Conservation (phyloP, 2,888 invertebrate species). For the Alviniconcha strummeri region DNA sequence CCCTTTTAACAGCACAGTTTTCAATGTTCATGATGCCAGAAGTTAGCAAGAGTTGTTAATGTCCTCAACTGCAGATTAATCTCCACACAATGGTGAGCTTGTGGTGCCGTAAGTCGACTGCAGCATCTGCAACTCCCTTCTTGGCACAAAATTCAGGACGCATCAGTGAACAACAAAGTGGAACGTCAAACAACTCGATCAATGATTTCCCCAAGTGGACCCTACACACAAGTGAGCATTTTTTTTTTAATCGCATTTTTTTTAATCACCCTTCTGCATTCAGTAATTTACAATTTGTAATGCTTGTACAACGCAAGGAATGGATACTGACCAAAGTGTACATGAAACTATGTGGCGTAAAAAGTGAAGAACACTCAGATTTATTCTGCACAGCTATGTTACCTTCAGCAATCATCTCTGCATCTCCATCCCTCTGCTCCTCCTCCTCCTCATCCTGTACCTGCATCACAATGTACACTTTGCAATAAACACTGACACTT, state of each 20-base stretch:
- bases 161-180: conserved; percentile 3
- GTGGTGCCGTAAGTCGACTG: neutral
- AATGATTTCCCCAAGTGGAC: conserved; percentile 2
- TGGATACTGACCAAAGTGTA: neutral
- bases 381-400: neutral
- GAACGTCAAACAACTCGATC: neutral
- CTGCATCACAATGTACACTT: too few species aligned
- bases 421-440: conserved; percentile 4
- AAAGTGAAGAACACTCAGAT: neutral
- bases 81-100: too few species aligned
- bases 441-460: conserved; percentile 9
- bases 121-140: conserved; percentile 17
- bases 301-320: too few species aligned
- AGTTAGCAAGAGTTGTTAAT: too few species aligned
- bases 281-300: neutral
- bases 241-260: too few species aligned
- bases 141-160: conserved; percentile 22
- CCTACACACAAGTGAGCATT: neutral
- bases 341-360: conserved; percentile 4
- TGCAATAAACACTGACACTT: too few species aligned
- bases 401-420: conserved; percentile 20
- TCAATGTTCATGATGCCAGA: too few species aligned
- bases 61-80: too few species aligned
- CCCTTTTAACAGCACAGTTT: too few species aligned
- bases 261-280: neutral